Conservation (phyloP, 30 jellyfish, hydroid and myxozoan species). For the Hydractinia symbiolongicarpus region DNA sequence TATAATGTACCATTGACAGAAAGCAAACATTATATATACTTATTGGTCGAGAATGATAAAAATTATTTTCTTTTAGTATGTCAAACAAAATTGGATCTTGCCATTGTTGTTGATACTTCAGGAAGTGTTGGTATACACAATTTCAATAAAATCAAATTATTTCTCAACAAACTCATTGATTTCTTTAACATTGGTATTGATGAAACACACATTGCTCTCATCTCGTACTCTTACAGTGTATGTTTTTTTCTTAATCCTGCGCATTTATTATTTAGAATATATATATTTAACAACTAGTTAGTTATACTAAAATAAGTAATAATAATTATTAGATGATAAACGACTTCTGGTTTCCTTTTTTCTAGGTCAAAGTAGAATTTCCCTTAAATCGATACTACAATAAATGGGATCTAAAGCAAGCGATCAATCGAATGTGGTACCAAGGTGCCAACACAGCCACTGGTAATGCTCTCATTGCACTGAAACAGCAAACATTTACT, state of each 20-base stretch:
- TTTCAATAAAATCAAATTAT: constrained; percentile 44
- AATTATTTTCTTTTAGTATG: constrained; percentile 51
- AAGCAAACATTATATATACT: no score
- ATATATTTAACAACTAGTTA: no score
- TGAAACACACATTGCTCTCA: constrained; percentile 74
- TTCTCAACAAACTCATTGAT: constrained; percentile 65
- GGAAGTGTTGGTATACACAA: constrained; percentile 84
- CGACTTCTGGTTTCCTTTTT: background rate
- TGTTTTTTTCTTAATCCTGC: background rate
- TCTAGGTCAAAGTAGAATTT: constrained; percentile 53
- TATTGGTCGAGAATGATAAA: background rate
- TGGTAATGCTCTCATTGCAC: constrained; percentile 78
- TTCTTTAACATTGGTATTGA: constrained; percentile 76
- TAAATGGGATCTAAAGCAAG: constrained; percentile 51
- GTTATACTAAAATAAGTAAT: no score
- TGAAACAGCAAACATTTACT: constrained; percentile 40
- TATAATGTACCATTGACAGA: no score
- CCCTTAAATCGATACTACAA: constrained; percentile 27
- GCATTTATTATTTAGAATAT: no score
- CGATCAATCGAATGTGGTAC: constrained; percentile 52
- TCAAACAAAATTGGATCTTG: constrained; percentile 89
- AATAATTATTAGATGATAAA: no score
- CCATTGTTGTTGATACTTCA: constrained; percentile 78
- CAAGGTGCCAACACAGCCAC: constrained; percentile 85
- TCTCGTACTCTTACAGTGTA: constrained; percentile 65